Evolutionary conservation across 2,113 vertebrate genomes (phyloP), one percentile per base, ranked within the genome.

Genomic region (Brachyhypopomus gauderio): DNA sequence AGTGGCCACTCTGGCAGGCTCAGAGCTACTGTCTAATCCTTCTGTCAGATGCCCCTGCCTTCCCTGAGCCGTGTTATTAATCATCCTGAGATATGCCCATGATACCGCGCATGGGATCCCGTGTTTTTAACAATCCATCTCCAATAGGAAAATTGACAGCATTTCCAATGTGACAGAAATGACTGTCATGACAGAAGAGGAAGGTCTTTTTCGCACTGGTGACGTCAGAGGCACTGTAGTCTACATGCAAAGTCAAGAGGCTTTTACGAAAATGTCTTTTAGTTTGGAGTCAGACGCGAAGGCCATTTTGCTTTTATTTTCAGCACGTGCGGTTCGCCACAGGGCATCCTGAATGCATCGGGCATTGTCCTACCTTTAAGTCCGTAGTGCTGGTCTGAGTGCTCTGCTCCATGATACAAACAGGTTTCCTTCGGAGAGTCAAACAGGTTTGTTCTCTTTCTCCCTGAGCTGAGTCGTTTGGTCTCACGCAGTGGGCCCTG

Each of bases 1-100:
- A 88, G 85, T 72, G 85, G 78, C 70, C 83, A 84, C 88, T 88
- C 76, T 77, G 76, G 22, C 23, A 75, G 72, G 79, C 72, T 38
- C 30, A 30, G 25, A 63, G 25, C 23, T 56, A 77, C 78, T 72
- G 30, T 73, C 80, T 64, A 72, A 87, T 85, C 73, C 64, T 75
- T 45, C n/a, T 14, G 78, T n/a, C 81, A 58, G 84, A 77, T 52
- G 81, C 30, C 41, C 7, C 19, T 64, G 59, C 75, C 79, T 62
- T 73, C 84, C 17, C 48, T 73, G 82, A 84, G 86, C 76, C 72
- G 17, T 66, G 63, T 17, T 19, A 30, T 11, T 20, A 30, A 14
- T 17, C 58, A 60, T n/a, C 19, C 58, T 20, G 58, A 60, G 58
- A 22, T 60, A n/a, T 52, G 45, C 45, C 12, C 45, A 52, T 14